Percentiles rank a stretch among this genome's conserved stretches.
Evolutionary conservation across 2,888 invertebrate genomes (phyloP).

Genomic region (Cephus pulcher): DNA sequence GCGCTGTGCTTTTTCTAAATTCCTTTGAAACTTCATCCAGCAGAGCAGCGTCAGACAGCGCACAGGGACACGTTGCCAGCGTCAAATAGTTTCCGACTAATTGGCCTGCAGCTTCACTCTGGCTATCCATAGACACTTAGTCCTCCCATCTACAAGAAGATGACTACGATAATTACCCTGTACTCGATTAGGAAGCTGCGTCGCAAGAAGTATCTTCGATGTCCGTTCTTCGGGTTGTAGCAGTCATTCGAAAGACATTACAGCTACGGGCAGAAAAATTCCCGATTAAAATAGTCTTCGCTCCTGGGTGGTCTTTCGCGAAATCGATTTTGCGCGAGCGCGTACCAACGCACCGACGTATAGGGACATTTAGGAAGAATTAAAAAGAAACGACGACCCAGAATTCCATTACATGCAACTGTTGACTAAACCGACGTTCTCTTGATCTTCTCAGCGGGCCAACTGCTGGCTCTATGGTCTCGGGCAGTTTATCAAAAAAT

Average conservation of each 20-base stretch:
- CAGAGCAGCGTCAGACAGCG: neutral
- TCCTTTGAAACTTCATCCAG: neutral
- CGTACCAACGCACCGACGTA: neutral
- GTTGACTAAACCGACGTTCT: no score
- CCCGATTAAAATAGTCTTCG: neutral
- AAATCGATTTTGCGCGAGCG: neutral
- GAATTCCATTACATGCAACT: neutral
- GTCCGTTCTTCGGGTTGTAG: neutral
- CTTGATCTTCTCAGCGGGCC: neutral
- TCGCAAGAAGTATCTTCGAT: neutral
- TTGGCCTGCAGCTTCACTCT: neutral
- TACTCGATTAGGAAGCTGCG: neutral
- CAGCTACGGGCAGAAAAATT: neutral
- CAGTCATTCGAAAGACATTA: neutral
- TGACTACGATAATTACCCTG: neutral
- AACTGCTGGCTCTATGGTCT: neutral
- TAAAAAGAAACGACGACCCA: neutral
- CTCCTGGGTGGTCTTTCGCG: slow-evolving; percentile 1
- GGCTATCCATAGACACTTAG: neutral
- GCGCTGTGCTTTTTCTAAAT: neutral
- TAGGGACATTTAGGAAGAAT: neutral
- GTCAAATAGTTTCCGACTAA: neutral
- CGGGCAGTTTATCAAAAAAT: neutral
- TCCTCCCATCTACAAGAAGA: neutral
- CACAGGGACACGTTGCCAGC: neutral